These are phyloP conservation scores for Acholoe squamosa DNA, from an alignment of 2,888 invertebrate genomes.

Conservation along the genomic window DNA sequence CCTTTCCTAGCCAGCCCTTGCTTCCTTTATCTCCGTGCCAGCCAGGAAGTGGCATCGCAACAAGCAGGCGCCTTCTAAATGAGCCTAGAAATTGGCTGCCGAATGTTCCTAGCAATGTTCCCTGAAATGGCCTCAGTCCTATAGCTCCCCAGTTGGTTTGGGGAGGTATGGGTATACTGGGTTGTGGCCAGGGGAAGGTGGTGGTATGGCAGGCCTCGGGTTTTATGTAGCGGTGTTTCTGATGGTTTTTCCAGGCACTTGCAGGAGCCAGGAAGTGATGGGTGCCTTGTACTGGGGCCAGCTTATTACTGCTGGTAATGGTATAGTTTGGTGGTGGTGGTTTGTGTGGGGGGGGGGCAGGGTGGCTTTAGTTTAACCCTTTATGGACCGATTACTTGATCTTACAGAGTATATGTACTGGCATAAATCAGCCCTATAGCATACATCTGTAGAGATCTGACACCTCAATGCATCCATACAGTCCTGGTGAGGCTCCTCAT, in stretches of 20 bases:
- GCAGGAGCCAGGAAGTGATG: not conserved
- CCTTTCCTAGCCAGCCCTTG: not conserved
- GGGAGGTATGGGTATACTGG: no score
- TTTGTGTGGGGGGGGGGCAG: not conserved
- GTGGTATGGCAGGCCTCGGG: not conserved
- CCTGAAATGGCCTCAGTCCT: not conserved
- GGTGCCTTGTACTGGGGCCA: not conserved
- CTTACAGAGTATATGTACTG: no score
- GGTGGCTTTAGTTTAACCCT: not conserved
- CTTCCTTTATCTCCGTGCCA: slow-evolving; percentile 23
- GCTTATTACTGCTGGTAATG: slow-evolving; percentile 19
- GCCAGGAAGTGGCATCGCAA: not conserved
- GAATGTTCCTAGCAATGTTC: not conserved
- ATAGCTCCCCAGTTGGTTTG: not conserved
- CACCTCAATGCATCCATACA: no score
- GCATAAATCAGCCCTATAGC: no score
- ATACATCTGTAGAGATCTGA: no score
- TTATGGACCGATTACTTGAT: no score
- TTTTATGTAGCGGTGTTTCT: not conserved
- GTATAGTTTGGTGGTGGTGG: not conserved
- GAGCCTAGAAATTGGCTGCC: slow-evolving; percentile 4
- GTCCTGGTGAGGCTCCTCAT: no score
- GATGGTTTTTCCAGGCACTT: not conserved
- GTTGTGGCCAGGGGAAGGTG: no score
- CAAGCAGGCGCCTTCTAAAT: not conserved